phyloP scores from a whole-genome alignment of 2,797 vertebrate species.

The Phataginus tricuspis region DNA sequence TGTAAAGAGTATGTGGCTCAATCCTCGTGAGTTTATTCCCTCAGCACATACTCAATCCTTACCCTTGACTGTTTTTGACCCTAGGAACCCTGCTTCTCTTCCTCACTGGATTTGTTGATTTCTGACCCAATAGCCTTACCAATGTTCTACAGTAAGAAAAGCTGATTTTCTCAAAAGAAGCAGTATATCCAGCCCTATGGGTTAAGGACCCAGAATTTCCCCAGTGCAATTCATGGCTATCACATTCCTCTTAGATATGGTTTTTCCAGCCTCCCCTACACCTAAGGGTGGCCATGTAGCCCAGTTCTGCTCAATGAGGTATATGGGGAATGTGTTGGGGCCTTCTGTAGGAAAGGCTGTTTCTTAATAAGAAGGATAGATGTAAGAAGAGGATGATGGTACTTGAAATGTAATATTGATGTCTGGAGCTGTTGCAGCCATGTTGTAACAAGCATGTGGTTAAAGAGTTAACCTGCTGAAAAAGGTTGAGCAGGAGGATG shows the following conservation, averaged over 20 bases:
- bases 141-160: neutral
- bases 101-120: neutral
- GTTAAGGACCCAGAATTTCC: neutral
- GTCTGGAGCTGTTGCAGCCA: neutral
- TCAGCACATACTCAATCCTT: neutral
- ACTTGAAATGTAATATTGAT: slow-evolving; percentile 27
- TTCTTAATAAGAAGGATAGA: slow-evolving; percentile 21
- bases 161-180: slow-evolving; percentile 26
- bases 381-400: neutral
- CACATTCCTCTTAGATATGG: neutral
- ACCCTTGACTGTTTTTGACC: neutral
- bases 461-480: neutral
- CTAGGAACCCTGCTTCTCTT: neutral
- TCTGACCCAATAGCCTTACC: neutral
- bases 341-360: neutral
- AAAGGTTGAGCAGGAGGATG: neutral
- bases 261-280: neutral
- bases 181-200: neutral
- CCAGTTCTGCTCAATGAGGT: neutral
- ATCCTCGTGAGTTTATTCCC: neutral
- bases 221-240: neutral
- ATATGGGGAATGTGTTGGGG: neutral
- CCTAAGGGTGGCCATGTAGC: neutral
- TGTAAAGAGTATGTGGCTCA: neutral
- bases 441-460: neutral